phyloP scores from a whole-genome alignment of 2,888 invertebrate genomes.

The Lasiommata megera region DNA sequence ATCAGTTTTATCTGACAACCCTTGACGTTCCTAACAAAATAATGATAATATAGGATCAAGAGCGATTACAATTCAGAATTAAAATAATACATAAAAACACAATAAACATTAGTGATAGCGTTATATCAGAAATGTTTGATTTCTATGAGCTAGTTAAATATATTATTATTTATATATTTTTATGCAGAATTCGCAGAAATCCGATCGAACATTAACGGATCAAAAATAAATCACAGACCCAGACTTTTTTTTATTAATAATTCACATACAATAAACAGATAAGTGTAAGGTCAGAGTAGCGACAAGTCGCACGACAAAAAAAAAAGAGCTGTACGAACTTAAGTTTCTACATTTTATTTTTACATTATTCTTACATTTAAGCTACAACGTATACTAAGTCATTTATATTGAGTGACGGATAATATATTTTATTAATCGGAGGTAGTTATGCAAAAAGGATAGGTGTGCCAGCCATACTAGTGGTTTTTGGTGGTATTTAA shows the following conservation, averaged over 20 bases:
- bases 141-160: background rate
- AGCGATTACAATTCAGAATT: too few species aligned
- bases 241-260: constrained; percentile 8
- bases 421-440: too few species aligned
- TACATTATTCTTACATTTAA: too few species aligned
- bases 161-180: constrained; percentile 5
- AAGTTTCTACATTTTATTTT: too few species aligned
- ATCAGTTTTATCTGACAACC: too few species aligned
- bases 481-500: too few species aligned
- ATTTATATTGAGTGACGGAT: too few species aligned
- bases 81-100: background rate
- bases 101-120: background rate
- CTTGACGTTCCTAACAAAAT: too few species aligned
- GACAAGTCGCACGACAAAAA: background rate
- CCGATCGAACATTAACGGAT: background rate
- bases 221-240: constrained; percentile 3
- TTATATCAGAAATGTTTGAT: background rate
- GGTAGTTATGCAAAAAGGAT: too few species aligned
- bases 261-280: background rate
- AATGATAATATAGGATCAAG: too few species aligned
- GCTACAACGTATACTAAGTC: too few species aligned
- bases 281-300: background rate
- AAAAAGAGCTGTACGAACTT: background rate
- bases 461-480: too few species aligned
- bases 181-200: constrained; percentile 1